Conservation (phyloP, 2,888 invertebrate species). For the Sphinx pinastri region DNA sequence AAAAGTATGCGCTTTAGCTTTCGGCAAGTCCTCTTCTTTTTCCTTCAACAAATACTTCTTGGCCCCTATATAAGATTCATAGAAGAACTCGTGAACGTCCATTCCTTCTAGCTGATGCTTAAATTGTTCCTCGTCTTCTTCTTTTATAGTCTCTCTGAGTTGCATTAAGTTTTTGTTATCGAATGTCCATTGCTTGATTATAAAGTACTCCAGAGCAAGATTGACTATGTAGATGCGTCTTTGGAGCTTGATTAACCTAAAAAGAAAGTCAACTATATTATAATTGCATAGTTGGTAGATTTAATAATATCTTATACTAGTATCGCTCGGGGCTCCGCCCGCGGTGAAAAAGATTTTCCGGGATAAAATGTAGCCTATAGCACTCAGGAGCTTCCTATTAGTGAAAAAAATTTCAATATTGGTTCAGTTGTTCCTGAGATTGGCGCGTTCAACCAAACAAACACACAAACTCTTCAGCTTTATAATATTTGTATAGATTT, state of each 20-base stretch:
- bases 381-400: too few species aligned
- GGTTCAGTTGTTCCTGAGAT: too few species aligned
- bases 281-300: background rate
- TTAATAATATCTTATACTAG: background rate
- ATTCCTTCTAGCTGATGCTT: conserved; percentile 84
- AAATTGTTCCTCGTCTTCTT: conserved; percentile 81
- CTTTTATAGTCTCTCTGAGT: conserved; percentile 78
- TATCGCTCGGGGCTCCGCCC: too few species aligned
- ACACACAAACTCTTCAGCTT: too few species aligned
- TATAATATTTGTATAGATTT: too few species aligned
- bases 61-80: conserved; percentile 83
- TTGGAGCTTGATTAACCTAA: conserved; percentile 90
- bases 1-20: conserved; percentile 75
- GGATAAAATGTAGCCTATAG: too few species aligned
- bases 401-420: too few species aligned
- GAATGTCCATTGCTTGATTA: conserved; percentile 91
- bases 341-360: too few species aligned
- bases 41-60: conserved; percentile 88
- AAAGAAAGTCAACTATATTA: conserved; percentile 32
- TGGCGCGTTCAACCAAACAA: too few species aligned
- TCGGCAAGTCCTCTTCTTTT: conserved; percentile 80
- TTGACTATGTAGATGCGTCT: conserved; percentile 90
- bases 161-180: conserved; percentile 84
- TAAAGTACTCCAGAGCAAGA: conserved; percentile 88
- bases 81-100: conserved; percentile 80